Evolutionary conservation across 2,888 invertebrate species (phyloP).

Genomic region (Diogma glabrata): DNA sequence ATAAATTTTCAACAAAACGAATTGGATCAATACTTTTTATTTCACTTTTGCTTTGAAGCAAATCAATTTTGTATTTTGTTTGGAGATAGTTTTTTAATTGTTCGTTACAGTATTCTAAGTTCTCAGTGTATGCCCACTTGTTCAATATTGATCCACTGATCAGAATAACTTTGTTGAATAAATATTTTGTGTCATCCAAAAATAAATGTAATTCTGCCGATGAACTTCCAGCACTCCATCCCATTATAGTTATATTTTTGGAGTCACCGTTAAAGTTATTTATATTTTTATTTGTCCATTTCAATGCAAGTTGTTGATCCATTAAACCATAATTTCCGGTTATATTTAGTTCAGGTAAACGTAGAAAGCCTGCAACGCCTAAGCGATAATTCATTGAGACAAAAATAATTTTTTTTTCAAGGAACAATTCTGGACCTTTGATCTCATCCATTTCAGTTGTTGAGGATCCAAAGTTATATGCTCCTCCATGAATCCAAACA

Average conservation of each 20-base stretch:
- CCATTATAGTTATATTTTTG: conserved; percentile 3
- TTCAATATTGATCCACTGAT: not conserved
- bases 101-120: not conserved
- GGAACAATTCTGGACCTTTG: conserved; percentile 19
- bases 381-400: conserved; percentile 30
- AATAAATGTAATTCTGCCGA: not conserved
- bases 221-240: conserved; percentile 5
- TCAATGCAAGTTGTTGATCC: not conserved
- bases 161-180: not conserved
- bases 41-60: no score
- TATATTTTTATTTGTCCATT: not conserved
- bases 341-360: conserved; percentile 4
- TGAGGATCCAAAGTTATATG: conserved; percentile 26
- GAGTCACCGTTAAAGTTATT: not conserved
- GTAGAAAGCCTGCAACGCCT: conserved; percentile 26
- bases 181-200: not conserved
- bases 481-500: conserved; percentile 36
- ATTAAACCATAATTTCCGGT: conserved; percentile 3
- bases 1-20: no score
- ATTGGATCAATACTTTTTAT: no score
- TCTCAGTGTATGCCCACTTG: not conserved
- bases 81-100: no score
- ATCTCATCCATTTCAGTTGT: conserved; percentile 27
- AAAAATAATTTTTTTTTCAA: not conserved
- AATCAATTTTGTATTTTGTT: no score